These are phyloP conservation scores for Orchesella flavescens DNA, from an alignment of 2,888 invertebrate genomes.

Conservation along the genomic window DNA sequence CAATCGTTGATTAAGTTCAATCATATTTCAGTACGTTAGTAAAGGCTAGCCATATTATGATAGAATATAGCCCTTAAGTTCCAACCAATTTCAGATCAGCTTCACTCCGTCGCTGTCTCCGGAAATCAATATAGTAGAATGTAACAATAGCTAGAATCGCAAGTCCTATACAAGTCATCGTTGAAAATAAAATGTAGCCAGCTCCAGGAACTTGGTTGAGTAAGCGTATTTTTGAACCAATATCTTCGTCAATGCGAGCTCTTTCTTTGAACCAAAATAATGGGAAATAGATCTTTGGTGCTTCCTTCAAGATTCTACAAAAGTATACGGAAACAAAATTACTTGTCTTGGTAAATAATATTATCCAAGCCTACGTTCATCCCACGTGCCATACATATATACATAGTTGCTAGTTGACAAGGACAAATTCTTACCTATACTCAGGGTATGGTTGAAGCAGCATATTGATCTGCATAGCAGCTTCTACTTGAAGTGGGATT, in stretches of 20 bases:
- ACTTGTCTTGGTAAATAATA: too few relatives aligned
- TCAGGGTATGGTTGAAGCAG: slow-evolving; percentile 80
- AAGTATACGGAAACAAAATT: background rate
- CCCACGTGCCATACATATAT: too few relatives aligned
- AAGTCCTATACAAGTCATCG: slow-evolving; percentile 76
- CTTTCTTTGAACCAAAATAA: slow-evolving; percentile 86
- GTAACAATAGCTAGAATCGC: background rate
- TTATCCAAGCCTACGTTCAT: too few relatives aligned
- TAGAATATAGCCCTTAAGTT: background rate
- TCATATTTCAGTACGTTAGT: too few relatives aligned
- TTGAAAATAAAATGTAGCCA: slow-evolving; percentile 78
- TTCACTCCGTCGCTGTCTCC: slow-evolving; percentile 6
- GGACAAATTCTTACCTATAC: slow-evolving; percentile 74
- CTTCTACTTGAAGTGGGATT: slow-evolving; percentile 83
- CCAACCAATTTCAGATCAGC: slow-evolving; percentile 43
- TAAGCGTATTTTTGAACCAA: slow-evolving; percentile 77
- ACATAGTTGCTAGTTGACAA: too few relatives aligned
- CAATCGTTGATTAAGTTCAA: too few relatives aligned
- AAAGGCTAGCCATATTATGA: too few relatives aligned
- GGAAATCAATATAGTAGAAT: slow-evolving; percentile 4
- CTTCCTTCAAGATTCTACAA: slow-evolving; percentile 75
- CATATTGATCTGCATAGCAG: slow-evolving; percentile 87
- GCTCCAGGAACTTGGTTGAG: slow-evolving; percentile 77
- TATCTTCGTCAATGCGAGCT: slow-evolving; percentile 78
- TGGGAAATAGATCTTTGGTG: slow-evolving; percentile 79